These are phyloP conservation scores for Amphipyra tragopoginis DNA, from an alignment of 2,888 invertebrate genomes.

Conservation along the genomic window DNA sequence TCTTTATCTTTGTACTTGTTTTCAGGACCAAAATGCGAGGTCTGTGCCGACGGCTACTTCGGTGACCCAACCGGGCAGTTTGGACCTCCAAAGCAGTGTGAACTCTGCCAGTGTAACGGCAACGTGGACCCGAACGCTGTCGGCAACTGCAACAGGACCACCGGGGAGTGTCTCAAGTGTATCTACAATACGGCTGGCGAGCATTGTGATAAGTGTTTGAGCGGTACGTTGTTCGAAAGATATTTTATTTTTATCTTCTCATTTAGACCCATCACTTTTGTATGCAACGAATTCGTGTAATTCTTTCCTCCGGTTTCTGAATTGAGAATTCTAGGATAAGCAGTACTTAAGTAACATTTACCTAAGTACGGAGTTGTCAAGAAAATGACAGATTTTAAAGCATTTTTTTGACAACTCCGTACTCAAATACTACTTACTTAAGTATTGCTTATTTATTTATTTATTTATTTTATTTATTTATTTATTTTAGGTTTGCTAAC, in stretches of 20 bases:
- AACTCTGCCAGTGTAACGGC: conserved; percentile 97
- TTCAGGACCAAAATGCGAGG: conserved; percentile 94
- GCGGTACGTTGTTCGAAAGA: conserved; percentile 90
- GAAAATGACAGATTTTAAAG: too few species aligned
- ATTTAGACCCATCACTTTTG: too few species aligned
- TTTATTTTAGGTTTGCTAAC: too few species aligned
- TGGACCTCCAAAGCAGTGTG: conserved; percentile 95
- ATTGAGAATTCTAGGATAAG: too few species aligned
- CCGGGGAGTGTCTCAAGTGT: conserved; percentile 98
- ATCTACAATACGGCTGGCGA: conserved; percentile 98
- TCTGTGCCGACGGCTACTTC: conserved; percentile 98
- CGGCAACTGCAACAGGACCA: conserved; percentile 98
- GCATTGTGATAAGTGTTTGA: conserved; percentile 97
- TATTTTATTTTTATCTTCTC: neutral
- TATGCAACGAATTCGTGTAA: too few species aligned
- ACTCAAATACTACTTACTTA: too few species aligned
- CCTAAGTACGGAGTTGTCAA: too few species aligned
- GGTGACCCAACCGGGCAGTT: conserved; percentile 96
- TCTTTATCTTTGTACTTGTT: neutral
- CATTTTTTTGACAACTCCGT: too few species aligned
- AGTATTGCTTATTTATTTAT: too few species aligned
- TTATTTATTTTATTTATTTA: too few species aligned
- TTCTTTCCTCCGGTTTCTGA: too few species aligned
- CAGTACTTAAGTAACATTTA: too few species aligned
- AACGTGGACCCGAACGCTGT: conserved; percentile 99